phyloP scores from a whole-genome alignment of 2,797 vertebrate genomes.

The Pseudochromis fuscus region DNA sequence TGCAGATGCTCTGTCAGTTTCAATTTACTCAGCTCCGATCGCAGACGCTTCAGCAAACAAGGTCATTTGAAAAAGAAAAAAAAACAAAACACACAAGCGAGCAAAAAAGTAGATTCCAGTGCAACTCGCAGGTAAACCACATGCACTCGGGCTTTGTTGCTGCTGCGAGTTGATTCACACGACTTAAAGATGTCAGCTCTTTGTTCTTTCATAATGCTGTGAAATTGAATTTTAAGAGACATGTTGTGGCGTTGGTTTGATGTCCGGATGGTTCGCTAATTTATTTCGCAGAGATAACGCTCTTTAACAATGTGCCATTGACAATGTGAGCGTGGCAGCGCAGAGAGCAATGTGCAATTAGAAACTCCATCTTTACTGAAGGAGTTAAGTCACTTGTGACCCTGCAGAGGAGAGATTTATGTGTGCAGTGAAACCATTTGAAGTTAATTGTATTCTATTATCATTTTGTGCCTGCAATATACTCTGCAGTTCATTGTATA shows the following conservation, averaged over 20 bases:
- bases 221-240: conserved; percentile 49
- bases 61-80: conserved; percentile 39
- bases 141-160: conserved; percentile 9
- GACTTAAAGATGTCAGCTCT: conserved; percentile 52
- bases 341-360: conserved; percentile 72
- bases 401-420: conserved; percentile 69
- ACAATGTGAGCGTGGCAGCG: conserved; percentile 56
- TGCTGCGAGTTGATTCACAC: conserved; percentile 24
- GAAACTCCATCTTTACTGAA: conserved; percentile 46
- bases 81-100: conserved; percentile 19
- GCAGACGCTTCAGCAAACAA: conserved; percentile 47
- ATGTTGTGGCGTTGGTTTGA: conserved; percentile 29
- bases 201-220: conserved; percentile 41
- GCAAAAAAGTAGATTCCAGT: conserved; percentile 27
- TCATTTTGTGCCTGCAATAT: conserved; percentile 78
- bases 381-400: conserved; percentile 64
- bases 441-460: conserved; percentile 78
- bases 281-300: conserved; percentile 49
- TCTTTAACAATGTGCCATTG: conserved; percentile 49
- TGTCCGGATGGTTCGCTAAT: conserved; percentile 51
- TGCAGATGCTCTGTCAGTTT: conserved; percentile 68
- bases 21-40: conserved; percentile 36
- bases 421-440: conserved; percentile 73
- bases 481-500: conserved; percentile 65
- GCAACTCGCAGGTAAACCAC: conserved; percentile 18